phyloP scores from a whole-genome alignment of 2,113 vertebrate genomes.

The Tragelaphus scriptus region DNA sequence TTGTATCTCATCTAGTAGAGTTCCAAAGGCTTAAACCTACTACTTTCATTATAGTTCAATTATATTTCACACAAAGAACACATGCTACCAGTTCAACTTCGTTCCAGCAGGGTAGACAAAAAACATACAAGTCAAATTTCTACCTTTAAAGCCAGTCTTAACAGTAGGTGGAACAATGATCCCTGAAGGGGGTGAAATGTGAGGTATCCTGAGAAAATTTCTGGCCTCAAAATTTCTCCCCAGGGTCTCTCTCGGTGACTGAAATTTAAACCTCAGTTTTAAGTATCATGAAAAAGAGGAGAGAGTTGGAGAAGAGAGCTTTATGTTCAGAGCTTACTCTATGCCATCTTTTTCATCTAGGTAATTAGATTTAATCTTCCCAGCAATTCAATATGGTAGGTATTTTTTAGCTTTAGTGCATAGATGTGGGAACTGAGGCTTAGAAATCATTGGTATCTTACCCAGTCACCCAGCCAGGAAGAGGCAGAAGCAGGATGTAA shows the following conservation, averaged over 20 bases:
- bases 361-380: constrained; percentile 11
- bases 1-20: not conserved
- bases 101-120: not conserved
- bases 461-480: not conserved
- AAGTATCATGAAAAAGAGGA: constrained; percentile 2
- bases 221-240: not conserved
- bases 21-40: not conserved
- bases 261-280: constrained; percentile 15
- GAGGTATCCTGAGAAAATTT: not conserved
- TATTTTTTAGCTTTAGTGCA: constrained; percentile 25
- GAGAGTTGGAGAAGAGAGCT: not conserved
- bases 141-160: constrained; percentile 6
- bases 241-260: not conserved
- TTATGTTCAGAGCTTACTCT: not conserved
- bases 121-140: constrained; percentile 1
- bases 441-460: not conserved
- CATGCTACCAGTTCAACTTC: not conserved
- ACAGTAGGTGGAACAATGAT: not conserved
- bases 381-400: not conserved
- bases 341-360: not conserved
- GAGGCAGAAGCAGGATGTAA: not conserved
- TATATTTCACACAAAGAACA: not conserved
- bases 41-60: not conserved
- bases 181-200: not conserved
- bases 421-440: not conserved